Percentiles rank a stretch among this genome's conserved stretches.
Evolutionary conservation across 2,888 invertebrate genomes (phyloP).

Genomic region (Steromphala cineraria): DNA sequence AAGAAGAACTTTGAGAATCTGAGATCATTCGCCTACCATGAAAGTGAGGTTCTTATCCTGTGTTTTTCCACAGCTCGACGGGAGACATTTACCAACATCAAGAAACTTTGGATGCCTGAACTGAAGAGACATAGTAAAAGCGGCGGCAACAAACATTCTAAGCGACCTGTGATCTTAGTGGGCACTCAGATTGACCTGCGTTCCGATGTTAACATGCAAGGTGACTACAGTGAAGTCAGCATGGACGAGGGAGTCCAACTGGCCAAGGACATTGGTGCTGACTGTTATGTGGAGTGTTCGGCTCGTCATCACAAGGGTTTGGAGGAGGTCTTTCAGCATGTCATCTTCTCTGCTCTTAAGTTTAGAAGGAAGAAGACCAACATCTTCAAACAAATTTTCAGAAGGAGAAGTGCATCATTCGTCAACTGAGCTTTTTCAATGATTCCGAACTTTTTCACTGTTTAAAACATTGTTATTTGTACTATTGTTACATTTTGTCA

Average conservation of each 20-base stretch:
- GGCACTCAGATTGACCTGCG: no score
- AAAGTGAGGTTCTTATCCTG: slow-evolving; percentile 60
- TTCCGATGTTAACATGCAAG: no score
- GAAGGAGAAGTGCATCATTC: background rate
- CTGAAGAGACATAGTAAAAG: slow-evolving; percentile 55
- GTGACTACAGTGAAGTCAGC: slow-evolving; percentile 51
- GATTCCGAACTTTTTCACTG: no score
- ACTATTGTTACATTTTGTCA: no score
- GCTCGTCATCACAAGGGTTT: slow-evolving; percentile 49
- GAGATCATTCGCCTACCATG: slow-evolving; percentile 59
- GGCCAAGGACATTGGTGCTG: slow-evolving; percentile 50
- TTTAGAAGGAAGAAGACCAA: slow-evolving; percentile 44
- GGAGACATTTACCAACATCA: slow-evolving; percentile 57
- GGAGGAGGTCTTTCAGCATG: slow-evolving; percentile 51
- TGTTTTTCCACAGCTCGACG: slow-evolving; percentile 62
- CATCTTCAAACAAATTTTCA: slow-evolving; percentile 41
- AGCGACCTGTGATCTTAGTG: no score
- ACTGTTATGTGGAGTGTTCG: slow-evolving; percentile 56
- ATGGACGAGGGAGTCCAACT: slow-evolving; percentile 47
- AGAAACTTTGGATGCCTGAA: slow-evolving; percentile 59
- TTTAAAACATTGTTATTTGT: no score
- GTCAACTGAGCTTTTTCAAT: no score
- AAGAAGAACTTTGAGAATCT: slow-evolving; percentile 60
- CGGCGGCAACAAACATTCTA: slow-evolving; percentile 36
- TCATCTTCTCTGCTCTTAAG: slow-evolving; percentile 49